phyloP scores from a whole-genome alignment of 1,140 invertebrate genomes.

The Eufriesea mexicana region DNA sequence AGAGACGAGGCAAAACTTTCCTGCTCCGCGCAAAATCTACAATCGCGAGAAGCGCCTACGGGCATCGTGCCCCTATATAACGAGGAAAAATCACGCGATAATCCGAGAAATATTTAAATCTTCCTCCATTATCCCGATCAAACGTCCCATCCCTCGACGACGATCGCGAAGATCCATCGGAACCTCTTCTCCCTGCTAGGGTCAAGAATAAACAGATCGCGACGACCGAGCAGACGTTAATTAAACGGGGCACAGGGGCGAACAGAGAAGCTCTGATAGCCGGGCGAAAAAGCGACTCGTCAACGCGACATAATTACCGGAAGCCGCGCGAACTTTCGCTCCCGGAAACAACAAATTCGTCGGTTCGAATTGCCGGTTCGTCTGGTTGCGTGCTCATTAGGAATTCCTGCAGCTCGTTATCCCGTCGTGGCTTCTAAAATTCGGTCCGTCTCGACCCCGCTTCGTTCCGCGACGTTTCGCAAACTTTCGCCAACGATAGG shows the following conservation, averaged over 20 bases:
- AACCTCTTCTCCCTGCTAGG: too few species aligned
- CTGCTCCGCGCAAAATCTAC: background rate
- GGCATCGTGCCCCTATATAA: background rate
- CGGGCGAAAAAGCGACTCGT: constrained; percentile 21
- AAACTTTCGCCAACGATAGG: constrained; percentile 33
- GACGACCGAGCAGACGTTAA: constrained; percentile 15
- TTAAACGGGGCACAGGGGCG: constrained; percentile 5
- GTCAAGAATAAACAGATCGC: too few species aligned
- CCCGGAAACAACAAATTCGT: constrained; percentile 33
- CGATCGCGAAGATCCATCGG: background rate
- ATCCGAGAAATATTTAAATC: background rate
- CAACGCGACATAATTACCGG: constrained; percentile 43
- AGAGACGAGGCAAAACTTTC: background rate
- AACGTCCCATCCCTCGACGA: background rate
- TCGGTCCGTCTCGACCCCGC: background rate
- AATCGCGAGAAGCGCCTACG: too few species aligned
- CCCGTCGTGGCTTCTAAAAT: constrained; percentile 9
- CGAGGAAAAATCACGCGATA: background rate
- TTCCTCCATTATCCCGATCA: background rate
- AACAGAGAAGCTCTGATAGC: background rate
- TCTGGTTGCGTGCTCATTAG: constrained; percentile 32
- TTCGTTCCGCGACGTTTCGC: background rate
- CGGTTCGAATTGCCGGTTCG: constrained; percentile 33
- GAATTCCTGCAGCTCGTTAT: constrained; percentile 55
- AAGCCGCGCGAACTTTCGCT: constrained; percentile 27